Conservation (phyloP, 92 coral and sea anemone genomes). For the Porites cylindrica region DNA sequence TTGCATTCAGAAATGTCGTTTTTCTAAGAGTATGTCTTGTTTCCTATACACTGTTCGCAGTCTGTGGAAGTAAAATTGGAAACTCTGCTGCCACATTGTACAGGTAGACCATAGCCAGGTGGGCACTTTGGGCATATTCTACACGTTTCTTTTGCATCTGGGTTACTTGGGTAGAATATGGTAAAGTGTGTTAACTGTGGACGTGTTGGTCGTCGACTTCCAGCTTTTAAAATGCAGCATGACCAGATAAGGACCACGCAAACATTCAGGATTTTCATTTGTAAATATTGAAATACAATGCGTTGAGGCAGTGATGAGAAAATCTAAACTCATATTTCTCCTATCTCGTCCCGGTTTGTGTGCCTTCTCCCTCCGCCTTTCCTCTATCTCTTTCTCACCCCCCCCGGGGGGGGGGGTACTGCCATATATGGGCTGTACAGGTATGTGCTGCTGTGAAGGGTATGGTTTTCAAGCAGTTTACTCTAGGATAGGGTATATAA, state of each 20-base stretch:
- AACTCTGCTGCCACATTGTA: not conserved
- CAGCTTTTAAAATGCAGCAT: not conserved
- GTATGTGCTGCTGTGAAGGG: too few relatives aligned
- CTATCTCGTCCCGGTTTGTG: too few relatives aligned
- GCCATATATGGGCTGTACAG: too few relatives aligned
- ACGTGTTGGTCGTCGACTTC: not conserved
- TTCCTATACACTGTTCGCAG: not conserved
- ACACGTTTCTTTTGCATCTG: not conserved
- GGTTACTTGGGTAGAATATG: not conserved
- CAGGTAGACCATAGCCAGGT: not conserved
- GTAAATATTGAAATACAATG: not conserved
- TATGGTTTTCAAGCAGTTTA: too few relatives aligned
- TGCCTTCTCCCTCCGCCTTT: too few relatives aligned
- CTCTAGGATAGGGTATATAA: too few relatives aligned
- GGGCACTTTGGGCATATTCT: constrained; percentile 10
- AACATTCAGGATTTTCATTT: not conserved
- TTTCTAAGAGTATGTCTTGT: not conserved
- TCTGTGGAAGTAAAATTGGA: not conserved
- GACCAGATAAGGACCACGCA: not conserved
- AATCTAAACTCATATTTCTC: not conserved
- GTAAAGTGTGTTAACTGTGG: not conserved
- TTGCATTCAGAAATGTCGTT: not conserved
- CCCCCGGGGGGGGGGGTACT: too few relatives aligned
- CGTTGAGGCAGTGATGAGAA: not conserved
- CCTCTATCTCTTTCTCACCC: too few relatives aligned